These are phyloP conservation scores for Kryptolebias ocellatus DNA, from an alignment of 2,797 vertebrate species.

Conservation along the genomic window DNA sequence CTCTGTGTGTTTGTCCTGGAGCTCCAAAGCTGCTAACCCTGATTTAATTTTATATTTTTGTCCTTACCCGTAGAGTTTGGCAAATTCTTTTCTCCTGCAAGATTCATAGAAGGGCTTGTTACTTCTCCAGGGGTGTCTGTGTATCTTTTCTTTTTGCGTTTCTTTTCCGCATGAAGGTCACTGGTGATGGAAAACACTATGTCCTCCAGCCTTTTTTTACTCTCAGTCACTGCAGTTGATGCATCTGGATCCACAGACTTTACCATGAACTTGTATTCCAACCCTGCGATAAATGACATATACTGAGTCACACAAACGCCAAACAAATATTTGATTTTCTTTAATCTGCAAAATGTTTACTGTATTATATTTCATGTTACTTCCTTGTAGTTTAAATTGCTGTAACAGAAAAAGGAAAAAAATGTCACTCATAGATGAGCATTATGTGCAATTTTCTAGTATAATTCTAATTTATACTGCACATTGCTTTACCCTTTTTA, in stretches of 20 bases:
- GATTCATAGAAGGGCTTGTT: constrained; percentile 15
- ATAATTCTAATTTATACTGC: too few relatives aligned
- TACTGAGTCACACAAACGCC: neutral
- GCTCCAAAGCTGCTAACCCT: constrained; percentile 15
- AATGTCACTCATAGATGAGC: too few relatives aligned
- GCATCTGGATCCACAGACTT: constrained; percentile 76
- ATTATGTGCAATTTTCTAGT: too few relatives aligned
- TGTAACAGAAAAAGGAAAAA: too few relatives aligned
- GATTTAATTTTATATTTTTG: neutral
- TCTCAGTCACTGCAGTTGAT: constrained; percentile 21
- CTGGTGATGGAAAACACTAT: constrained; percentile 3
- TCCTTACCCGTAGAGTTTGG: constrained; percentile 59
- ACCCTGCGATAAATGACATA: constrained; percentile 58
- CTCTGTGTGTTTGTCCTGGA: constrained; percentile 35
- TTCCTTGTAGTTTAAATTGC: too few relatives aligned
- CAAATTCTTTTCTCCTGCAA: neutral
- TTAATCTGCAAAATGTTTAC: too few relatives aligned
- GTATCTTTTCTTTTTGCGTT: constrained; percentile 23
- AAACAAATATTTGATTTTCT: neutral
- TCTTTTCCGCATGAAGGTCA: constrained; percentile 31
- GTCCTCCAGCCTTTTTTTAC: constrained; percentile 14
- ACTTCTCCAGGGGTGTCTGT: constrained; percentile 13
- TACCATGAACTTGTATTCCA: constrained; percentile 72
- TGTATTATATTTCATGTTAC: too few relatives aligned
- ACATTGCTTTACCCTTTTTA: too few relatives aligned